These are phyloP conservation scores for Drosophila elegans DNA, from an alignment of 1,140 invertebrate genomes.

Conservation along the genomic window DNA sequence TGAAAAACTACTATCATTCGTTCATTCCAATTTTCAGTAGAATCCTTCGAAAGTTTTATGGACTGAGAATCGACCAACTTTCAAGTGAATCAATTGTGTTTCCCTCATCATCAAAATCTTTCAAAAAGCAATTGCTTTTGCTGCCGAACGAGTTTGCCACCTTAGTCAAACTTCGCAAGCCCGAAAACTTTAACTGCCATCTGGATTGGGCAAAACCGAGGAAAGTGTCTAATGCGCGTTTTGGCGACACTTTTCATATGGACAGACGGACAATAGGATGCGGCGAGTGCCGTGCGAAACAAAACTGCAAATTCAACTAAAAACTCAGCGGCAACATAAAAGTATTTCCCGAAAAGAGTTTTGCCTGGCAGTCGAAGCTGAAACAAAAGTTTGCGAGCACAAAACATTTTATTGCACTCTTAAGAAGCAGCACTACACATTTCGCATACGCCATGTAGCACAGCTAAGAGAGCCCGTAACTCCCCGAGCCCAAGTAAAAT, in stretches of 20 bases:
- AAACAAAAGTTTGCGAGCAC: conserved; percentile 66
- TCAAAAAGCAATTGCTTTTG: conserved; percentile 49
- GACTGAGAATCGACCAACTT: conserved; percentile 4
- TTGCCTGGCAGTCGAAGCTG: conserved; percentile 48
- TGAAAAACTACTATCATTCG: too few relatives aligned
- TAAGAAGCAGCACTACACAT: conserved; percentile 61
- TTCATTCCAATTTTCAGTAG: not conserved
- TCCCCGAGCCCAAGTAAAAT: conserved; percentile 78
- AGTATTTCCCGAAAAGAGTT: conserved; percentile 65
- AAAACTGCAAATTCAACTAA: conserved; percentile 71
- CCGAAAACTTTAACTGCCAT: conserved; percentile 59
- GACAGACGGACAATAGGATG: conserved; percentile 27
- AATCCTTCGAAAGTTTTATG: not conserved
- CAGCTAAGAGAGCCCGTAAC: conserved; percentile 16
- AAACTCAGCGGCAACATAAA: conserved; percentile 66
- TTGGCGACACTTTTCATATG: conserved; percentile 57
- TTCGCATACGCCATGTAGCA: conserved; percentile 61
- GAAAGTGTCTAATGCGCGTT: conserved; percentile 61
- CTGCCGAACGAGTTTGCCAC: conserved; percentile 33
- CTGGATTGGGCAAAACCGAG: conserved; percentile 23
- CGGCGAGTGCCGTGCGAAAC: conserved; percentile 28
- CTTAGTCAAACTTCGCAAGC: conserved; percentile 24
- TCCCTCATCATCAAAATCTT: conserved; percentile 49
- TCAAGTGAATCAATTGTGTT: conserved; percentile 48
- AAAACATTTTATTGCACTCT: conserved; percentile 82